A percentile compares a stretch with the other conserved stretches of the same genome.
phyloP scores from a whole-genome alignment of 2,888 invertebrate species.

The Orthonevra nobilis region DNA sequence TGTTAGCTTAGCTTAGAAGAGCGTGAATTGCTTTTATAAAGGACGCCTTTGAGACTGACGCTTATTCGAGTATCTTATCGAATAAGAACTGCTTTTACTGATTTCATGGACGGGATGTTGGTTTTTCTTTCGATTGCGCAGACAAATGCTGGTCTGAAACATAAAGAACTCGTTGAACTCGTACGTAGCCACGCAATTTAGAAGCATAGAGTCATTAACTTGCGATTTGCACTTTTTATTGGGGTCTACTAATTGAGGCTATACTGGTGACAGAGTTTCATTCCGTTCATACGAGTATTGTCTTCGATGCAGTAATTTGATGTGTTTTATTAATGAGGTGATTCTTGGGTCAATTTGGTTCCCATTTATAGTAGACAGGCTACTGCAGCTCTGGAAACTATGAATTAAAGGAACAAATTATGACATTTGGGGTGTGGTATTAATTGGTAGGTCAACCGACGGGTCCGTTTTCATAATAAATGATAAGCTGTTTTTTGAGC shows the following conservation, averaged over 20 bases:
- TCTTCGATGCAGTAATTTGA: slow-evolving; percentile 4
- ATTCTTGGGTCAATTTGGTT: slow-evolving; percentile 54
- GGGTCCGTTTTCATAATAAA: too few species aligned
- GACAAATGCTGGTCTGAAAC: background rate
- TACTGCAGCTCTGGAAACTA: background rate
- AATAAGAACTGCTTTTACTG: slow-evolving; percentile 31
- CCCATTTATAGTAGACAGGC: slow-evolving; percentile 6
- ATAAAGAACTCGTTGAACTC: slow-evolving; percentile 14
- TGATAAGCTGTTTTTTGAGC: too few species aligned
- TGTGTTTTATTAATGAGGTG: slow-evolving; percentile 46
- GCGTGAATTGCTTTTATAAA: too few species aligned
- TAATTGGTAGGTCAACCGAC: too few species aligned
- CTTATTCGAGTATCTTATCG: too few species aligned
- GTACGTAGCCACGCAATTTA: background rate
- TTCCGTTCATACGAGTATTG: too few species aligned
- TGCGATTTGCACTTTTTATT: slow-evolving; percentile 9
- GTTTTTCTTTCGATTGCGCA: background rate
- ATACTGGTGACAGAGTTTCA: background rate
- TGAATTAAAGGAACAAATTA: background rate
- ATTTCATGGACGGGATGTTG: slow-evolving; percentile 9
- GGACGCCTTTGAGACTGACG: too few species aligned
- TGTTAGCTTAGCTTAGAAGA: too few species aligned
- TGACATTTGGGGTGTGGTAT: background rate
- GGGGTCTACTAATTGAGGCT: background rate
- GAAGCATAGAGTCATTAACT: slow-evolving; percentile 3